Conservation (phyloP, 1,140 invertebrate species). For the Cyrtorhinus lividipennis region DNA sequence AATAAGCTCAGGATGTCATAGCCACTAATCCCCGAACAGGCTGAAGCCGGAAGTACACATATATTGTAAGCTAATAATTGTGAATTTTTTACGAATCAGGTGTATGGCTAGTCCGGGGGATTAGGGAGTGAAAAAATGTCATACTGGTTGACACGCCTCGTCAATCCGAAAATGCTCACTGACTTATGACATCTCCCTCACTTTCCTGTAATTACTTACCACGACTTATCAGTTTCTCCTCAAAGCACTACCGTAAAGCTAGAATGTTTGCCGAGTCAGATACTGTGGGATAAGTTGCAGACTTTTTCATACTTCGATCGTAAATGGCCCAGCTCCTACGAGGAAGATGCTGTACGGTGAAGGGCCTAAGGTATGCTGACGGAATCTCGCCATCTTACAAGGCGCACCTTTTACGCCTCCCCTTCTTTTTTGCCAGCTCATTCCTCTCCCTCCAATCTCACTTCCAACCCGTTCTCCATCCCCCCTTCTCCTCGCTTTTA, state of each 20-base stretch:
- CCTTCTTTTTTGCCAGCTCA: no score
- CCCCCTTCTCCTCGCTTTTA: no score
- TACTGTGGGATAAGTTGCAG: slow-evolving; percentile 71
- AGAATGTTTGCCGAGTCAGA: slow-evolving; percentile 72
- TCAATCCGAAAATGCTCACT: no score
- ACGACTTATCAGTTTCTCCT: no score
- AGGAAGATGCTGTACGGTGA: slow-evolving; percentile 45
- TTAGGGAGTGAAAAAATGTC: slow-evolving; percentile 8
- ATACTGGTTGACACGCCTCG: background rate
- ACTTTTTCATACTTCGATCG: slow-evolving; percentile 72
- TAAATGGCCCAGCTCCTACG: slow-evolving; percentile 34
- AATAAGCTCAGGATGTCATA: slow-evolving; percentile 59
- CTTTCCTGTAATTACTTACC: no score
- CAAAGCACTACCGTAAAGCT: slow-evolving; percentile 79
- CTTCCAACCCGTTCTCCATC: no score
- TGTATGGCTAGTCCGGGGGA: no score
- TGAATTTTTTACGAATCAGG: no score
- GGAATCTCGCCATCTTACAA: slow-evolving; percentile 77
- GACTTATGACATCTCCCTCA: no score
- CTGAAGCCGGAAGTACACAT: slow-evolving; percentile 52
- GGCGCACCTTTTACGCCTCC: no score
- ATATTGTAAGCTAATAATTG: no score
- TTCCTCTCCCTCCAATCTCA: no score
- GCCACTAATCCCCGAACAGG: slow-evolving; percentile 63
- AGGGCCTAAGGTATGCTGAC: slow-evolving; percentile 68